These are phyloP conservation scores for Globia sparganii DNA, from an alignment of 2,888 invertebrate genomes.

Conservation along the genomic window DNA sequence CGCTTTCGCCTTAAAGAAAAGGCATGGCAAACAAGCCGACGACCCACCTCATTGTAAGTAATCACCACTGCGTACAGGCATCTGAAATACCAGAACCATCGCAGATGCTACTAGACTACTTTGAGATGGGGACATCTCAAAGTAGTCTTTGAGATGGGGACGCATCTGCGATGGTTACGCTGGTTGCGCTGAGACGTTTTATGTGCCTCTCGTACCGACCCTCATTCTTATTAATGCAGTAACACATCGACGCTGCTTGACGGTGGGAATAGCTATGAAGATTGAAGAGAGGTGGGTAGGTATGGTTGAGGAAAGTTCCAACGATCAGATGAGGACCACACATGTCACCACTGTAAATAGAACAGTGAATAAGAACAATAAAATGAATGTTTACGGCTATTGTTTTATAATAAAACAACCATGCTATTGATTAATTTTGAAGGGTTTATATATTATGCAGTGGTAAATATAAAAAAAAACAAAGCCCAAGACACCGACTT, in stretches of 20 bases:
- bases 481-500: background rate
- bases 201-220: background rate
- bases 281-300: background rate
- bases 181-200: too few relatives aligned
- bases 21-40: background rate
- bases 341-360: constrained; percentile 1
- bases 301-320: background rate
- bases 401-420: constrained; percentile 9
- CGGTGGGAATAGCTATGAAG: background rate
- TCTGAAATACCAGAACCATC: constrained; percentile 3
- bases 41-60: constrained; percentile 11
- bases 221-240: background rate
- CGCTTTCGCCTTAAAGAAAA: background rate
- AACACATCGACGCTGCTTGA: background rate
- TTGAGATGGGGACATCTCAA: too few relatives aligned
- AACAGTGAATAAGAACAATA: background rate
- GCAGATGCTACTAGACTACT: too few relatives aligned
- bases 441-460: background rate
- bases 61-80: background rate
- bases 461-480: background rate
- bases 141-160: too few relatives aligned
- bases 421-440: constrained; percentile 4
- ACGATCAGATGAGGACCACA: too few relatives aligned
- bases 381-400: background rate
- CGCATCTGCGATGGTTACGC: too few relatives aligned